Percentiles rank a stretch among this genome's conserved stretches.
phyloP scores from a whole-genome alignment of 2,888 invertebrate genomes.

The Sinelater perroti region DNA sequence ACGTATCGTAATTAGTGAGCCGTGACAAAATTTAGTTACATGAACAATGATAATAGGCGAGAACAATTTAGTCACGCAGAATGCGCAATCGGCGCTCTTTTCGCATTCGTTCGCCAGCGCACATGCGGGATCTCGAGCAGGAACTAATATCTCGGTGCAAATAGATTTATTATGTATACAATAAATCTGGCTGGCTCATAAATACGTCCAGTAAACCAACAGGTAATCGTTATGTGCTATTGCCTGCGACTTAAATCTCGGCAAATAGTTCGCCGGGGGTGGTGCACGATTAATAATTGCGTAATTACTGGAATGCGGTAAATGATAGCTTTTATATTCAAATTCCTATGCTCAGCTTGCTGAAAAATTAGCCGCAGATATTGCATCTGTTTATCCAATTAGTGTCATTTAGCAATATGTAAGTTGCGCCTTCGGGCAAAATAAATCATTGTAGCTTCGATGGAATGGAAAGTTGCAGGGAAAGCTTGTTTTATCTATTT shows the following conservation, averaged over 20 bases:
- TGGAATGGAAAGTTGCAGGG: neutral
- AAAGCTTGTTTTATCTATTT: too few species aligned
- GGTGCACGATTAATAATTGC: slow-evolving; percentile 23
- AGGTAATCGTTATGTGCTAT: slow-evolving; percentile 23
- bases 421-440: too few species aligned
- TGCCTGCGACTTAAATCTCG: slow-evolving; percentile 19
- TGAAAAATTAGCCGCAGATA: neutral
- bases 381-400: neutral
- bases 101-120: neutral
- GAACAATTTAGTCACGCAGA: slow-evolving; percentile 15
- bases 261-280: slow-evolving; percentile 24
- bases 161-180: slow-evolving; percentile 20
- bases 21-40: slow-evolving; percentile 9
- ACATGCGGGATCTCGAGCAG: slow-evolving; percentile 12
- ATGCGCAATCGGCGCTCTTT: neutral
- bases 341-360: slow-evolving; percentile 2
- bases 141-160: slow-evolving; percentile 18
- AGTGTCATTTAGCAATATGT: neutral
- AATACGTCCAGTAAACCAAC: slow-evolving; percentile 20
- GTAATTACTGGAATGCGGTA: slow-evolving; percentile 22
- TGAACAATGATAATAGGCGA: slow-evolving; percentile 14
- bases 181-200: slow-evolving; percentile 15
- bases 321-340: slow-evolving; percentile 20
- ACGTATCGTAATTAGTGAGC: neutral
- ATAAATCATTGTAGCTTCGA: neutral